These are phyloP conservation scores for Poecilobothrus nobilitatus DNA, from an alignment of 2,888 invertebrate genomes.

Conservation along the genomic window DNA sequence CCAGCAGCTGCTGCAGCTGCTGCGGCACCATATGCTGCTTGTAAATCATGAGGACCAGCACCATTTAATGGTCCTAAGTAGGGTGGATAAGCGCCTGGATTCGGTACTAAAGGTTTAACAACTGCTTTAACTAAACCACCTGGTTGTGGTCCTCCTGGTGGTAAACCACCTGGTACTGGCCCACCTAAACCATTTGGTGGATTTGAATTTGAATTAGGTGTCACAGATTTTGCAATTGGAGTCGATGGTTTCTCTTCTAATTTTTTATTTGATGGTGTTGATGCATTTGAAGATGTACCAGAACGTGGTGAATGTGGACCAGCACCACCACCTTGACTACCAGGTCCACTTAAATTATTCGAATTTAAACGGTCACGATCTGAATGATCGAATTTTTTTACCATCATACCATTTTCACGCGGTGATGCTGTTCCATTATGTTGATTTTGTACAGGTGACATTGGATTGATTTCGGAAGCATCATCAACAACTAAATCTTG, in stretches of 20 bases:
- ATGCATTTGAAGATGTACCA: slow-evolving; percentile 84
- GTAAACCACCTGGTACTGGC: slow-evolving; percentile 29
- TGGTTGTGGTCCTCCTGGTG: slow-evolving; percentile 12
- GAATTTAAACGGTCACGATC: slow-evolving; percentile 27
- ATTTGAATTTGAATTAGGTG: slow-evolving; percentile 57
- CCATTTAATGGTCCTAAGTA: slow-evolving; percentile 48
- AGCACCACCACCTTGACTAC: slow-evolving; percentile 21
- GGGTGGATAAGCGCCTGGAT: slow-evolving; percentile 51
- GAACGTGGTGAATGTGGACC: slow-evolving; percentile 47
- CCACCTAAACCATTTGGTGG: slow-evolving; percentile 49
- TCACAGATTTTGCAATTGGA: slow-evolving; percentile 82
- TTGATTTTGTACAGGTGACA: slow-evolving; percentile 52
- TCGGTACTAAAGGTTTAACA: slow-evolving; percentile 26
- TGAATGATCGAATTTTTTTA: slow-evolving; percentile 31
- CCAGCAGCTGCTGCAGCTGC: slow-evolving; percentile 46
- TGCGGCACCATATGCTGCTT: slow-evolving; percentile 44
- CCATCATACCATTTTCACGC: slow-evolving; percentile 68
- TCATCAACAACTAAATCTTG: slow-evolving; percentile 93
- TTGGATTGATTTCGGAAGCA: slow-evolving; percentile 69
- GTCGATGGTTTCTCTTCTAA: slow-evolving; percentile 83
- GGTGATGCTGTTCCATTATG: slow-evolving; percentile 65
- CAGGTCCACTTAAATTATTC: not conserved
- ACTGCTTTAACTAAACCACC: slow-evolving; percentile 25
- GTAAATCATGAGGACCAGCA: slow-evolving; percentile 53
- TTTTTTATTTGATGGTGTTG: slow-evolving; percentile 79